Base-by-base conservation (phyloP, 2,113 vertebrate genomes). In the Gopherus evgoodei region DNA sequence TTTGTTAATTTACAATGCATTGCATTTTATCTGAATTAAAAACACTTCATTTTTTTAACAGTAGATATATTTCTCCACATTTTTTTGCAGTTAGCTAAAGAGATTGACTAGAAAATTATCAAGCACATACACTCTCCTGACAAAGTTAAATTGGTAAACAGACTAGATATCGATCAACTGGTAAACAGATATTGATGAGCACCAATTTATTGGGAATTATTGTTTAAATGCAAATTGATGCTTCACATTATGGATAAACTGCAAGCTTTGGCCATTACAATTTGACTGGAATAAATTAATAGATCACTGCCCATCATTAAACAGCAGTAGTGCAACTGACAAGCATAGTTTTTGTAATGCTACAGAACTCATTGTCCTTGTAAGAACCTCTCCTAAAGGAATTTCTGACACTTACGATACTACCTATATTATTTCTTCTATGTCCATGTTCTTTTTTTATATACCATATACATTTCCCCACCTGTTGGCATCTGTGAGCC, bases 191-290 rank as follows among this genome's bases (percentile, higher is more conserved):
- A 96, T 90, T 94, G 87, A 90, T 89, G 91, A 92, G 57, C 78
- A 96, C 52, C 52, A 91, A 52, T 86, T 98, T 97, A 97, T 90
- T 83, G 75, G 59, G 81, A 91, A 93, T 97, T 97, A 95, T 86
- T 25, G 94, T 91, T 96, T 96, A 91, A 96, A 96, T 97, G 50
- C 94, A 98, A 98, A 97, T 94, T 9, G 81, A 89, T 83, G 44
- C 56, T 89, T 95, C 24, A 82, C 96, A 92, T 93, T 83, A 87
- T 4, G 54, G n/a, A 90, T 0, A 3, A 22, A 90, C 49, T 86
- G 52, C 44, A 91, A 50, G 19, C 35, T 90, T 76, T 81, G n/a
- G 38, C 27, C 53, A 92, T 94, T 91, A 78, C 1, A 27, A 84
- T 0, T 88, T 52, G 90, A 82, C 86, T 85, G 80, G 50, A 79